A percentile compares a stretch with the other conserved stretches of the same genome.
These are phyloP conservation scores for Yponomeuta plumbellus DNA, from an alignment of 2,888 invertebrate species.

Conservation along the genomic window DNA sequence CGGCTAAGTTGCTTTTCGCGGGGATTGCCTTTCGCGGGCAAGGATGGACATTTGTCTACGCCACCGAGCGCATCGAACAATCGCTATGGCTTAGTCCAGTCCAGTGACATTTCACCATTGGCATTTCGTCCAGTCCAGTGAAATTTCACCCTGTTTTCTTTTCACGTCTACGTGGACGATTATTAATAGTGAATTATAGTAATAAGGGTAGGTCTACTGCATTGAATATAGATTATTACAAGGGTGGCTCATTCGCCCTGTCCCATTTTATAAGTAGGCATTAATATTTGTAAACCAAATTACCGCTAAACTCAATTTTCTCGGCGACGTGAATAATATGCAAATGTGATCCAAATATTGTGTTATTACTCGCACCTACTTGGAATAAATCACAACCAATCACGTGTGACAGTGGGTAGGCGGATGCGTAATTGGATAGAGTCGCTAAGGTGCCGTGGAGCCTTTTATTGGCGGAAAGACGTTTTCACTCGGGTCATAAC, in stretches of 20 bases:
- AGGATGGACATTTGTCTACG: constrained; percentile 1
- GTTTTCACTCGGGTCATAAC: background rate
- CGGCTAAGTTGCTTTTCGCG: constrained; percentile 5
- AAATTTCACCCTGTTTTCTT: too few relatives aligned
- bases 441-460: background rate
- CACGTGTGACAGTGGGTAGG: background rate
- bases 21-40: background rate
- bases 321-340: background rate
- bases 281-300: background rate
- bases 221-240: too few relatives aligned
- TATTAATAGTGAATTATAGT: too few relatives aligned
- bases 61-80: background rate
- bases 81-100: too few relatives aligned
- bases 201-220: too few relatives aligned
- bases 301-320: background rate
- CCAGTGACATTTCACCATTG: too few relatives aligned
- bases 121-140: too few relatives aligned
- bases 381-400: background rate
- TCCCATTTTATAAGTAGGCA: background rate
- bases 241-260: too few relatives aligned
- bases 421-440: background rate
- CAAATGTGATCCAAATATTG: background rate
- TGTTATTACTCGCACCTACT: background rate
- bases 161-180: too few relatives aligned
- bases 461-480: background rate